Conservation (phyloP, 2,797 vertebrate species). For the Zalophus californianus region DNA sequence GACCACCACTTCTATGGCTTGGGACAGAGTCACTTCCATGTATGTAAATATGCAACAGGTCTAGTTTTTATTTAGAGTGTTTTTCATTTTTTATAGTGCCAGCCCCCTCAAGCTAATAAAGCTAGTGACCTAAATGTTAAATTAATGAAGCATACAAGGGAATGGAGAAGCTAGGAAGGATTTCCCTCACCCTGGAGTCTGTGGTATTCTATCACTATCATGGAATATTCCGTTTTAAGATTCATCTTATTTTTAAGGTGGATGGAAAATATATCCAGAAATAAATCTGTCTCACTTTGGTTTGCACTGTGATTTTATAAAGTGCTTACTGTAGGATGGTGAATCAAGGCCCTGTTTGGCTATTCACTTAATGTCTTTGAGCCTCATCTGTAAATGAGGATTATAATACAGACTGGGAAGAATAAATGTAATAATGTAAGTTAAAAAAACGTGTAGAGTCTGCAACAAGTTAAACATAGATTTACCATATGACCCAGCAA, state of each 20-base stretch:
- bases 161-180: background rate
- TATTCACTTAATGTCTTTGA: background rate
- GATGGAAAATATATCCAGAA: background rate
- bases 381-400: background rate
- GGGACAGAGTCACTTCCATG: background rate
- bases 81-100: background rate
- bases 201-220: background rate
- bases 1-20: background rate
- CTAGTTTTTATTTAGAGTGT: background rate
- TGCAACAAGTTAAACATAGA: background rate
- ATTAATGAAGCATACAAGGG: background rate
- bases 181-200: background rate
- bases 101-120: background rate
- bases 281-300: background rate
- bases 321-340: background rate
- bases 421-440: background rate
- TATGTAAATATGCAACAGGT: background rate
- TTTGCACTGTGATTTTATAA: conserved; percentile 3
- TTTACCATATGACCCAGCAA: background rate
- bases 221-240: background rate
- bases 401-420: background rate
- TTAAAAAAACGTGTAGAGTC: background rate
- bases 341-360: background rate
- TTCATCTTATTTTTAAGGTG: conserved; percentile 23
- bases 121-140: conserved; percentile 1